Evolutionary conservation across 1,140 invertebrate genomes (phyloP).

Genomic region (Vanessa atalanta): DNA sequence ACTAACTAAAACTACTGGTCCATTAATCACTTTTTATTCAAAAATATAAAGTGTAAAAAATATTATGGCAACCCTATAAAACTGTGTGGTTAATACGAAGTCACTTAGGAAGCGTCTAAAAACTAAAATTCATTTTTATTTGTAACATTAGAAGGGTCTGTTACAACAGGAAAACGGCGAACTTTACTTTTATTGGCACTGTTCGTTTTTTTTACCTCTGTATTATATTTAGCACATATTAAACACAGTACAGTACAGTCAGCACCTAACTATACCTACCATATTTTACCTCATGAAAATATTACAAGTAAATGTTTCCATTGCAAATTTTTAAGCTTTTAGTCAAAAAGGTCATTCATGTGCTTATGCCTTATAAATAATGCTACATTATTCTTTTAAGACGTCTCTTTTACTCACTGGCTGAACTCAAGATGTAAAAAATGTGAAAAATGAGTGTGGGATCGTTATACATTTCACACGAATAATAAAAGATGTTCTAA

Average conservation of each 20-base stretch:
- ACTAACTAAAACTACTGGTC: too few relatives aligned
- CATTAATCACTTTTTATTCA: too few relatives aligned
- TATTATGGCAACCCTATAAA: not conserved
- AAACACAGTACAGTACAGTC: not conserved
- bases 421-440: not conserved
- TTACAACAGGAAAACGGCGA: constrained; percentile 4
- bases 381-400: not conserved
- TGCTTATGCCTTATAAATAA: not conserved
- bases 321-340: not conserved
- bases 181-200: not conserved
- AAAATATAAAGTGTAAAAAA: too few relatives aligned
- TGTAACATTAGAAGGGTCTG: constrained; percentile 10
- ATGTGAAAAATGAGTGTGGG: constrained; percentile 5
- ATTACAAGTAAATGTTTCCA: too few relatives aligned
- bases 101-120: not conserved
- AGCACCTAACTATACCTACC: too few relatives aligned
- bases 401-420: constrained; percentile 1
- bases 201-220: not conserved
- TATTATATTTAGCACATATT: not conserved
- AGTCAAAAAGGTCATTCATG: not conserved
- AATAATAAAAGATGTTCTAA: not conserved
- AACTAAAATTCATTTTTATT: constrained; percentile 1
- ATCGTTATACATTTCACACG: constrained; percentile 12
- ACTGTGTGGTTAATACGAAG: not conserved
- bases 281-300: too few relatives aligned